Evolutionary conservation across 2,888 invertebrate species (phyloP), one percentile per base, ranked within the genome.

Genomic region (Sarcophaga rosellei): DNA sequence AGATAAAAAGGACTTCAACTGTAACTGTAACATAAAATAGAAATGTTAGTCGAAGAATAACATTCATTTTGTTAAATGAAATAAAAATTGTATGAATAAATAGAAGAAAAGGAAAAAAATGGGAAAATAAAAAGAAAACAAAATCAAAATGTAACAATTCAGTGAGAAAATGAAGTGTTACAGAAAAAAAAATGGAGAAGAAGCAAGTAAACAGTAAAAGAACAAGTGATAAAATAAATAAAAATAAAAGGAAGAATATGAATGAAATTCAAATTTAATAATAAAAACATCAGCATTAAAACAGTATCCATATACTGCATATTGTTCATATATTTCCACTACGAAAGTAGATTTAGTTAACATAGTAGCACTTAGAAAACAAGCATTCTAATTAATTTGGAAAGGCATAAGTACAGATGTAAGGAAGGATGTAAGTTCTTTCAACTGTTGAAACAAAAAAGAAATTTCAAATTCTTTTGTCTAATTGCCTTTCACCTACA

Each of bases 131-230:
- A 35, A 35, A 10, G 35, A 8, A 35, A 35, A 35, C 10, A 35
- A 61, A 59, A n/a, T 59, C 17, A 45, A 47, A 73, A 72, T 53
- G 17, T 53, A 17, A 21, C 81, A 81, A 57, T 12, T 57, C 47
- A 84, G 82, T 73, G 75, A 78, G 81, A 88, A 88, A 85, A 87
- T 88, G 72, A 88, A 87, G 88, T 88, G 85, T 77, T 78, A 59
- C 59, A 63, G 78, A 70, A 61, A 70, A 59, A n/a, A 74, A 79
- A 70, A n/a, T n/a, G 68, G 21, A 62, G 21, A 78, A 53, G 57
- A 72, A 47, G 47, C 47, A 47, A 47, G 15, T 4, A 53, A 53
- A 53, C 4, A 53, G 17, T 35, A 79, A 83, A 62, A 74, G 47
- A 47, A 61, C 86, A 75, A 84, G 68, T 68, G 68, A 84, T 82